Percentiles rank a stretch among this genome's conserved stretches.
phyloP scores from a whole-genome alignment of 2,888 invertebrate genomes.

The Imbricaverruca yamaguchii region DNA sequence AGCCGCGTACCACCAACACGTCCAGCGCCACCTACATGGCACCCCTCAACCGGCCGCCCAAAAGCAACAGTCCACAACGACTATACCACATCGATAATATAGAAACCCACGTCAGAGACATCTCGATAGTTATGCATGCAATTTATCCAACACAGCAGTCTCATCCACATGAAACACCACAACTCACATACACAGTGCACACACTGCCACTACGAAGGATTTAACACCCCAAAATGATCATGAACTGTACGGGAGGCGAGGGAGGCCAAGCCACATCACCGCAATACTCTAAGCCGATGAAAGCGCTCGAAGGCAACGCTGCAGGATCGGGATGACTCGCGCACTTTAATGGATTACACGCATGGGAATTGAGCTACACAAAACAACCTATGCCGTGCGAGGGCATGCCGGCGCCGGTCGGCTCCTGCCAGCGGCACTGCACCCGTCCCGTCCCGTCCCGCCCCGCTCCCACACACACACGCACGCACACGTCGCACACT shows the following conservation, averaged over 20 bases:
- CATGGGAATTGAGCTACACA: slow-evolving; percentile 19
- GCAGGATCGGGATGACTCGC: slow-evolving; percentile 48
- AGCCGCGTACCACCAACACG: no score
- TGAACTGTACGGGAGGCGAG: background rate
- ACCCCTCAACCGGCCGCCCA: no score
- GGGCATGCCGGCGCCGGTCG: background rate
- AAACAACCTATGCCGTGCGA: background rate
- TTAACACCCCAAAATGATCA: background rate
- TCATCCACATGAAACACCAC: background rate
- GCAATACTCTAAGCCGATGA: slow-evolving; percentile 6
- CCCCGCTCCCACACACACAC: no score
- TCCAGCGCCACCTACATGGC: no score
- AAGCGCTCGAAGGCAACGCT: background rate
- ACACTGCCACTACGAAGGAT: background rate
- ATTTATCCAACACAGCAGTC: background rate
- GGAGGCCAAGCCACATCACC: background rate
- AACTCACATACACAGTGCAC: background rate
- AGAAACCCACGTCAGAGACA: background rate
- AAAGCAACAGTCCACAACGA: background rate
- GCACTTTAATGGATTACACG: slow-evolving; percentile 10
- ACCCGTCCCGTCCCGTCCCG: background rate
- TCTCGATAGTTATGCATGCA: background rate
- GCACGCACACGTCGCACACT: background rate
- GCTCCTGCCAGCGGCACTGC: background rate
- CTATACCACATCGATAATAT: slow-evolving; percentile 5